These are phyloP conservation scores for Corvus moneduloides DNA, from an alignment of 2,113 vertebrate genomes.

Conservation along the genomic window DNA sequence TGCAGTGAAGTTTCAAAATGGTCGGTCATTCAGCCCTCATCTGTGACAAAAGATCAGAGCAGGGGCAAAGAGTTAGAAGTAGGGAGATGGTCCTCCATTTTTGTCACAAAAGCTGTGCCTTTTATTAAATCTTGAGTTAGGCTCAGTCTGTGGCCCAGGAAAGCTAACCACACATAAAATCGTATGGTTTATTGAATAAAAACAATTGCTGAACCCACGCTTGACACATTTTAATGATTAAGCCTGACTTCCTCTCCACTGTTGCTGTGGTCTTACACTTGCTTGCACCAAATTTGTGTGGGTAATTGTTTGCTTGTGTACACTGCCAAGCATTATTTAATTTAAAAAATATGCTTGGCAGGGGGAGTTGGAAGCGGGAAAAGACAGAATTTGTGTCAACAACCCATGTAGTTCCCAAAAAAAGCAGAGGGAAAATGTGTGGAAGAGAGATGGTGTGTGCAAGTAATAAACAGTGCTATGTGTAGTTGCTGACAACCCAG, in stretches of 20 bases:
- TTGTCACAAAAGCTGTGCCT: background rate
- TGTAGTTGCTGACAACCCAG: background rate
- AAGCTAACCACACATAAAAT: background rate
- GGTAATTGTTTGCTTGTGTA: background rate
- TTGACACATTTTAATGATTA: constrained; percentile 5
- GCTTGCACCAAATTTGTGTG: background rate
- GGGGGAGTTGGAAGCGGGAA: background rate
- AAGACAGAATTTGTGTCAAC: background rate
- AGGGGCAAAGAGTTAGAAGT: background rate
- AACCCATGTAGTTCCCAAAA: background rate
- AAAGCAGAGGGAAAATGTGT: background rate
- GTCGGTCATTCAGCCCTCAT: background rate
- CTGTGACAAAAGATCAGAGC: background rate
- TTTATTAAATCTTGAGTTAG: background rate
- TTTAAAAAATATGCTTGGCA: background rate
- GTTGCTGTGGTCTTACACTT: background rate
- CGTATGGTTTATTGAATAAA: background rate
- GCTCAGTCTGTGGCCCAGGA: background rate
- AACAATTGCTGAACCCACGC: background rate
- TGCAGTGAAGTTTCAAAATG: background rate
- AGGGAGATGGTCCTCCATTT: background rate
- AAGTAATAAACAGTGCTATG: background rate
- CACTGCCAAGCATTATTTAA: background rate
- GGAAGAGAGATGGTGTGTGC: background rate
- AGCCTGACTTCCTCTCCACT: background rate